Evolutionary conservation across 2,113 vertebrate species (phyloP), one percentile per base, ranked within the genome.

Genomic region (cattle (Bos taurus)): DNA sequence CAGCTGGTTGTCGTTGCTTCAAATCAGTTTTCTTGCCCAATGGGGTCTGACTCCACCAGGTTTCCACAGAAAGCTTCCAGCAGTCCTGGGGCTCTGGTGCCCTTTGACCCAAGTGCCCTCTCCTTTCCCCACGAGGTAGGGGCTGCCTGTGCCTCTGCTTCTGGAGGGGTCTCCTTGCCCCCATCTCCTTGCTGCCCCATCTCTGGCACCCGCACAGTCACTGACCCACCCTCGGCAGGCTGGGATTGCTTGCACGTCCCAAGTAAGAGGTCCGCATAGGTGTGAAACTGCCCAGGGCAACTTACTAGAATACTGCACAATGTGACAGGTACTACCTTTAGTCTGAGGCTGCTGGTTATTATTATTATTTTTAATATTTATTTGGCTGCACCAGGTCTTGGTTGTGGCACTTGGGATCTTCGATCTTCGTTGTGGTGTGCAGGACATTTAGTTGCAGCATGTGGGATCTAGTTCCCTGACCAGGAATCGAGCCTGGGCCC

Each of bases 1-100:
- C 25, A 82, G 36, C 86, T 40, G 52, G 48, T 89, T 97, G 96
- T 57, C 50, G 33, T 95, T 96, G 94, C 50, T 82, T 90, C 54
- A 74, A 28, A 52, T 57, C 8, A 16, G 2, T 67, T 80, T 94
- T 96, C 14, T 26, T 81, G 71, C 57, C 52, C 30, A n/a, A 0
- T 13, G 23, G 40, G 59, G 19, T 62, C 52, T 52, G 57, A 88
- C n/a, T 89, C 40, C 5, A 19, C 60, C 17, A 56, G 43, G 48
- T 57, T 14, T 85, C 23, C 56, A 17, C 23, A 60, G 67, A 86
- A 88, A 74, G 17, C 80, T 25, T 67, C 13, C 40, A 90, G 57
- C 19, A 54, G 33, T 54, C 46, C 78, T 16, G 1, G 19, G 7
- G 33, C 12, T 12, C 43, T 48, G 19, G 15, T 36, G 12, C 23